Percentiles rank a stretch among this genome's conserved stretches.
Evolutionary conservation across 30 jellyfish, hydroid and myxozoan genomes (phyloP).

Genomic region (Aurelia aurita complex sp. Pacific): DNA sequence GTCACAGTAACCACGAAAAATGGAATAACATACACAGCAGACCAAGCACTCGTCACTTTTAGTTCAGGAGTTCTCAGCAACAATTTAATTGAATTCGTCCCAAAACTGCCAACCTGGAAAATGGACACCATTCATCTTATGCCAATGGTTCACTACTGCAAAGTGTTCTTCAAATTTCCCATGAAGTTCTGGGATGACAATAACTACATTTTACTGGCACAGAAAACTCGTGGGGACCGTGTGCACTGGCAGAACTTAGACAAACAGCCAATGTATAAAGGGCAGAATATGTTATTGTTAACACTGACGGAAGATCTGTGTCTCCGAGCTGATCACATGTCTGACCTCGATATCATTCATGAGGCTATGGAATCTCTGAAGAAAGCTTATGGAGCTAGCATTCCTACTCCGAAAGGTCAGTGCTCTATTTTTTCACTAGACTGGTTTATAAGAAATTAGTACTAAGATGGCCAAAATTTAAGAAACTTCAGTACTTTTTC

Average conservation of each 20-base stretch:
- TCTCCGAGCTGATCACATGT: conserved; percentile 35
- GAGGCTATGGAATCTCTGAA: conserved; percentile 50
- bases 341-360: conserved; percentile 45
- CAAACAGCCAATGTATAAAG: conserved; percentile 31
- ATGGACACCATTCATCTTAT: conserved; percentile 49
- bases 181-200: conserved; percentile 77
- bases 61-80: conserved; percentile 71
- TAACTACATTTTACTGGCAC: conserved; percentile 66
- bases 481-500: too few relatives aligned
- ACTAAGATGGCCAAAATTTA: too few relatives aligned
- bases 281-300: conserved; percentile 45
- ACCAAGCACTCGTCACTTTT: conserved; percentile 59
- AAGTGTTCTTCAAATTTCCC: conserved; percentile 74
- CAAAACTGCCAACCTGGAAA: conserved; percentile 83
- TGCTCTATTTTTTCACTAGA: neutral
- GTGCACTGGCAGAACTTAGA: conserved; percentile 84
- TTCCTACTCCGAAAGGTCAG: conserved; percentile 82
- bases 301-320: conserved; percentile 77
- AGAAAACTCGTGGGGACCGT: conserved; percentile 44
- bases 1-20: conserved; percentile 29
- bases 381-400: conserved; percentile 48
- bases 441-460: neutral
- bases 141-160: conserved; percentile 75
- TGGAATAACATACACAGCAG: conserved; percentile 73
- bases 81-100: conserved; percentile 50